Conservation (phyloP, 1,140 invertebrate genomes). For the Zaprionus kolodkinae region DNA sequence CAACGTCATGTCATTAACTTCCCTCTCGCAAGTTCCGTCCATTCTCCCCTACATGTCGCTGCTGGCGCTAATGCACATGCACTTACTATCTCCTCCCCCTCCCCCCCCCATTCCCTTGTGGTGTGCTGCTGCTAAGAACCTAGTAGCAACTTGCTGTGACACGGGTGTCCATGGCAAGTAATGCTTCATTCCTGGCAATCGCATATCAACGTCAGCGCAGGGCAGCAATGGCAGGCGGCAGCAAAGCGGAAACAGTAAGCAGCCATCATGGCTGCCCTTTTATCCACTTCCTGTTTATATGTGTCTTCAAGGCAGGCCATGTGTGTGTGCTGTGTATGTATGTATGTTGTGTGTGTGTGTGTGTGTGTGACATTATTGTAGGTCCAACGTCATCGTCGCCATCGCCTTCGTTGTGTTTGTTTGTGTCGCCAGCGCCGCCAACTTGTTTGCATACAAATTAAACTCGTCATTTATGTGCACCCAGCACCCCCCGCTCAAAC, state of each 20-base stretch:
- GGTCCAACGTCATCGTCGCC: constrained; percentile 67
- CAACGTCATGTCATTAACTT: constrained; percentile 3
- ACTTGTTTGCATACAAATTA: constrained; percentile 83
- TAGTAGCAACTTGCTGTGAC: constrained; percentile 3
- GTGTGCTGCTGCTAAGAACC: background rate
- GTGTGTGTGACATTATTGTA: constrained; percentile 71
- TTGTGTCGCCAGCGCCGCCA: constrained; percentile 75
- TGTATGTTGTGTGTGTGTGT: constrained; percentile 30
- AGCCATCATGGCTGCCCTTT: constrained; percentile 59
- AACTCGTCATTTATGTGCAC: constrained; percentile 79
- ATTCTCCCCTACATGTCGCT: background rate
- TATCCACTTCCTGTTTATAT: constrained; percentile 22
- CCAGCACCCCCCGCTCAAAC: background rate
- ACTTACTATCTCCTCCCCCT: background rate
- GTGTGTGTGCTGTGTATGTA: constrained; percentile 36
- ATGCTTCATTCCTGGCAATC: constrained; percentile 74
- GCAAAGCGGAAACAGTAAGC: constrained; percentile 78
- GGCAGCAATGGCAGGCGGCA: too few species aligned
- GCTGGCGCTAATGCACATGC: constrained; percentile 60
- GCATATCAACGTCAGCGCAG: constrained; percentile 68
- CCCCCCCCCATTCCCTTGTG: background rate
- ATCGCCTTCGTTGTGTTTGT: constrained; percentile 39
- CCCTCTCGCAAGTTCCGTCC: background rate
- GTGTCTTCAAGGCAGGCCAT: constrained; percentile 32
- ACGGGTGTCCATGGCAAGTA: constrained; percentile 39